These are phyloP conservation scores for Mystacornis crossleyi DNA, from an alignment of 2,113 vertebrate genomes.

Conservation along the genomic window DNA sequence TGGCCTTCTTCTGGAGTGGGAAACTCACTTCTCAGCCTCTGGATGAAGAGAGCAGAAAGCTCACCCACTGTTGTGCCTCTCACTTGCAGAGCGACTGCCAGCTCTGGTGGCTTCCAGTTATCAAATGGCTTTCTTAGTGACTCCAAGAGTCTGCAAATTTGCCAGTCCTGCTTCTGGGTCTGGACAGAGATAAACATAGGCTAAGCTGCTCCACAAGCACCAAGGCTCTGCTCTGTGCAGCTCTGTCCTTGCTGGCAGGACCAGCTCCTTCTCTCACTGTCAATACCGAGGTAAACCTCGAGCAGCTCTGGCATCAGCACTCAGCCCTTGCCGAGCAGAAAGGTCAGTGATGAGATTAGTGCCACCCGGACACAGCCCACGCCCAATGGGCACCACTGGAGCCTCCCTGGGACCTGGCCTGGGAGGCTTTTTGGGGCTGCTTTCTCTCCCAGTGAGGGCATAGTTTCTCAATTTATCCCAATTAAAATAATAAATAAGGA, in stretches of 20 bases:
- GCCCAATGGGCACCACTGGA: neutral
- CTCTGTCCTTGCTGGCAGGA: neutral
- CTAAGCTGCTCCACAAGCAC: neutral
- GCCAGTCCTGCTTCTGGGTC: neutral
- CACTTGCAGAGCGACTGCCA: neutral
- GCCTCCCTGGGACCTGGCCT: neutral
- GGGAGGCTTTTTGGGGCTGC: neutral
- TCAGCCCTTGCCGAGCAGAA: neutral
- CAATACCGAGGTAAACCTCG: accelerated
- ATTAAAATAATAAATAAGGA: neutral
- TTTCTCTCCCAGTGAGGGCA: neutral
- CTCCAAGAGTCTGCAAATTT: neutral
- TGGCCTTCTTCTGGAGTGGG: conserved; percentile 70
- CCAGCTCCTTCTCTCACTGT: neutral
- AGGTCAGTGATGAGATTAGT: neutral
- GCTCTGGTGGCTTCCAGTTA: neutral
- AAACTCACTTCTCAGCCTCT: conserved; percentile 74
- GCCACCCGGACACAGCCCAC: accelerated
- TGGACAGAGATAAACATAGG: neutral
- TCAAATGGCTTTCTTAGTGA: neutral
- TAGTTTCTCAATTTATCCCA: neutral
- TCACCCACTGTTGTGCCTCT: neutral
- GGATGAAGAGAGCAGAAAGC: neutral
- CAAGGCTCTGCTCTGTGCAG: neutral
- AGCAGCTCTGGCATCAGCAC: neutral